Base-by-base conservation (phyloP, 2,113 vertebrate species). In the Paralichthys olivaceus region DNA sequence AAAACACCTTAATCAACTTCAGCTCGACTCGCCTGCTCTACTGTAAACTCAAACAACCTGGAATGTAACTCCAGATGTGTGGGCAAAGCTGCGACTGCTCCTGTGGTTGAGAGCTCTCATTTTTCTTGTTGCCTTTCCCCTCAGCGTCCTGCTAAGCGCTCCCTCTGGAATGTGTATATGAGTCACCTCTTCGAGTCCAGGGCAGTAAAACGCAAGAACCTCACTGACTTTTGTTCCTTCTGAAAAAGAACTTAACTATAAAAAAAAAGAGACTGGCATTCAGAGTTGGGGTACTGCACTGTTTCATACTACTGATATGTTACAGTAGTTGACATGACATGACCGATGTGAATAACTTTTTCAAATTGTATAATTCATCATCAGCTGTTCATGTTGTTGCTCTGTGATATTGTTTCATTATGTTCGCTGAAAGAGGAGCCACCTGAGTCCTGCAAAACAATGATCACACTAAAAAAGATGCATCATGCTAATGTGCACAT, bases 91-190 rank as follows among this genome's bases (percentile, higher is more conserved):
- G 70, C n/a, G 23, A 63, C 67, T 62, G 77, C 65, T 71, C 78
- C 69, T 83, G 89, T 66, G 85, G 82, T 80, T 37, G 45, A 37
- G 69, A 75, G 74, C 65, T 23, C 77, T 76, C 71, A 12, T 69
- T 86, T 62, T 62, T 47, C 79, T 56, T 5, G 37, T 19, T 77
- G 83, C 72, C 79, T 77, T 76, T 78, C 20, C 72, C 68, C 69
- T 83, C 72, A 76, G 75, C 63, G 45, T 84, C 83, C 69, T 77
- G 73, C 82, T 79, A 60, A 82, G 67, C 80, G 17, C 80, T 79
- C 87, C 25, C 82, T 77, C 32, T 67, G 88, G 87, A 91, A 92
- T 92, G 89, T 85, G 77, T 71, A 49, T 56, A 79, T 89, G 90
- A 93, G 77, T 91, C 90, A 91, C 84, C 73, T 85, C 81, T 84